Evolutionary conservation across 2,888 invertebrate species (phyloP), one percentile per base, ranked within the genome.

Genomic region (Pristionchus fissidentatus): DNA sequence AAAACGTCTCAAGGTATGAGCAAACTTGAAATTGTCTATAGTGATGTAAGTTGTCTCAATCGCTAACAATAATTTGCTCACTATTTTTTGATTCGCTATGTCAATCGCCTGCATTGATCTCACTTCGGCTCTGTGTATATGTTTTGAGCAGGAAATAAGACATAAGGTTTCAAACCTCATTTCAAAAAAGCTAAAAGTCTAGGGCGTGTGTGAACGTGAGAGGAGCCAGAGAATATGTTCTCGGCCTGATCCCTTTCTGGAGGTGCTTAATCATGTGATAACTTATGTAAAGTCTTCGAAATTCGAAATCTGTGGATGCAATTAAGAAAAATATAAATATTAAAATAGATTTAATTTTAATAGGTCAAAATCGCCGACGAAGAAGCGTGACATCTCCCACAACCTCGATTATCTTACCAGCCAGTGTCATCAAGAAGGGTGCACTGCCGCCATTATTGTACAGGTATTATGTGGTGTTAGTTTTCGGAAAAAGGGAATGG

Each of bases 361-460:
- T 43, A 86, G 88, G 81, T 88, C 89, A 13, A 89, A 88, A 86
- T 87, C 87, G 10, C 88, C 89, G 1, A 84, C 38, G 10, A 84
- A 83, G 77, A 78, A 80, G 60, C 77, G 66, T 60, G 75, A 85
- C 4, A 87, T 90, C 49, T 86, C 87, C 26, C 89, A 88, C 55
- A 91, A 90, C 22, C 85, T 90, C 49, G 92, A 92, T 84, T 92
- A 91, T 84, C 84, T 91, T 26, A 90, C 90, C 83, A 87, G 88
- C 3, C 92, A 92, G 80, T 92, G 92, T 85, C 89, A 90, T 73
- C 73, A 90, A 70, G 92, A 92, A 84, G 92, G 92, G 1, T 92
- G 92, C 84, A 87, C 90, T 1, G 91, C 89, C 2, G 85, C 88
- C 38, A 88, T 92, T 62, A 86, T 92, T 35, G 92, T 92, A 26